Conservation (phyloP, 2,797 vertebrate species). For the Bovichtus diacanthus region DNA sequence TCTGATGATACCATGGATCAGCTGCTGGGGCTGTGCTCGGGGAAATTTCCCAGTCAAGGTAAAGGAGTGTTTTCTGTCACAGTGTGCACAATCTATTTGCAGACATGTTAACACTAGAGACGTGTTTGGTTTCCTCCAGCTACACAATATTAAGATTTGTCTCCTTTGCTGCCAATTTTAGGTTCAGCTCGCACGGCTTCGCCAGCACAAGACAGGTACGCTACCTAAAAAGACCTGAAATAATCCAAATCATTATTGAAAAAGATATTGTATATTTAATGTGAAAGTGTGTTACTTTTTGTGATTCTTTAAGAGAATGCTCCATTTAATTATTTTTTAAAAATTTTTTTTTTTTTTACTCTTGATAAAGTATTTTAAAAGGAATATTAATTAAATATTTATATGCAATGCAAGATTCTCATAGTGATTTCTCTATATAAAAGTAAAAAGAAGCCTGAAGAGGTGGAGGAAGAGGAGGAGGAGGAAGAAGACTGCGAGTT, state of each 20-base stretch:
- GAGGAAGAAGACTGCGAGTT: conserved; percentile 92
- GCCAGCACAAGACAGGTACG: conserved; percentile 67
- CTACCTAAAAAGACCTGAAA: conserved; percentile 16
- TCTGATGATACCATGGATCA: conserved; percentile 85
- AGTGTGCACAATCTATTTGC: background rate
- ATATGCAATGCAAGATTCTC: background rate
- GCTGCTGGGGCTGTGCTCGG: conserved; percentile 89
- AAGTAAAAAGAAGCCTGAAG: conserved; percentile 73
- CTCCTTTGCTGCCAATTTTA: conserved; percentile 31
- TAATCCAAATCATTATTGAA: background rate
- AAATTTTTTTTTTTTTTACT: rapidly evolving
- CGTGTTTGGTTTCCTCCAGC: background rate
- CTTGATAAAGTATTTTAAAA: background rate
- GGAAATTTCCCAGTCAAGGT: conserved; percentile 89
- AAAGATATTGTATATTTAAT: background rate
- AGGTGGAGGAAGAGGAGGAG: conserved; percentile 65
- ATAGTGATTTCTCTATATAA: conserved; percentile 19
- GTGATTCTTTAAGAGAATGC: background rate
- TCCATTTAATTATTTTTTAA: background rate
- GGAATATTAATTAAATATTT: background rate
- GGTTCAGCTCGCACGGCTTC: conserved; percentile 54
- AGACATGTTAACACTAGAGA: background rate
- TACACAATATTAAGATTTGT: conserved; percentile 25
- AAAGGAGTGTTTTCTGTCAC: background rate
- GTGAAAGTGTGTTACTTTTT: background rate